Evolutionary conservation across 1,140 invertebrate genomes (phyloP), one percentile per base, ranked within the genome.

Genomic region (Thaumatotibia leucotreta): DNA sequence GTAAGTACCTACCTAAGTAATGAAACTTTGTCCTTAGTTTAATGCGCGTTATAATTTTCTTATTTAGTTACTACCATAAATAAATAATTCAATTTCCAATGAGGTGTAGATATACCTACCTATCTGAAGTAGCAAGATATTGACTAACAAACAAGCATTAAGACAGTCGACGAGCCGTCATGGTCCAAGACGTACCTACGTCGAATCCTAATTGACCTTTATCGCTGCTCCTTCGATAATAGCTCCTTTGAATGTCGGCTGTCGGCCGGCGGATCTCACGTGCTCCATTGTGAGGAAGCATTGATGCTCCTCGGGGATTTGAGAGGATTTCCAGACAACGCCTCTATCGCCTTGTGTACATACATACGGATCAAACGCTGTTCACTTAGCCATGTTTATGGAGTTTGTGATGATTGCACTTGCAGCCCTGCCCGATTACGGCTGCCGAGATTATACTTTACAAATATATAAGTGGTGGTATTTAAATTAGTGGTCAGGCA

Each of bases 181-280:
- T 20, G 69, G 63, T 14, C 64, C 49, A 61, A 63, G 32, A 22
- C 62, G 63, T 65, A 67, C 39, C 39, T 45, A 45, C 63, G 66
- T 73, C 64, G 70, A 69, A 75, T 75, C 69, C 71, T 77, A 83
- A 88, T 86, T 83, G 77, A 83, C 75, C 80, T 84, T 74, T 80
- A 82, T 82, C 76, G 72, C 63, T 68, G 65, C 75, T 75, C 73
- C 70, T 79, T 74, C 77, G 75, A 76, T 82, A 82, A 80, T 79
- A 79, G 78, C 79, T 81, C 76, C 79, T 84, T 85, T 88, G 82
- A 85, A 86, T 82, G 76, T 75, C 70, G 77, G 75, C 69, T 75
- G 77, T 75, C 79, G 72, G 75, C 71, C 68, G 52, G 23, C 61
- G 71, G 64, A 72, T 77, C 75, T 80, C 74, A 78, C 72, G 69